Evolutionary conservation across 2,797 vertebrate species (phyloP), one percentile per base, ranked within the genome.

Genomic region (Pipistrellus nathusii): DNA sequence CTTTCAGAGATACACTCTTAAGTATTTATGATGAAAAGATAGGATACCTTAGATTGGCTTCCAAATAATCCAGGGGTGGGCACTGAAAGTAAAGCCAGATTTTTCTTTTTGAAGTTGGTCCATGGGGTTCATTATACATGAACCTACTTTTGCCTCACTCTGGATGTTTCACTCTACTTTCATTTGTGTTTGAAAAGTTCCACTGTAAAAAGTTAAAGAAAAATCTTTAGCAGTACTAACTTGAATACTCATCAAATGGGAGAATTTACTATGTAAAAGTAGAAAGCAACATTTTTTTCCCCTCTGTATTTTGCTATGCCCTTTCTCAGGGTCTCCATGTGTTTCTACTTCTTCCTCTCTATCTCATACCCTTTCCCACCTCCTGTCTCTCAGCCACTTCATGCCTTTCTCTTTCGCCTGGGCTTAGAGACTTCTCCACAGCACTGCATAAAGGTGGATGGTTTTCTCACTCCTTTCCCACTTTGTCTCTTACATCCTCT

Each of bases 21-120:
- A 62, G 83, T 81, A 53, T 87, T 92, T 73, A 91, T 30, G 8
- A 68, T 44, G 62, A 95, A 85, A 86, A 76, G 30, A 87, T 0
- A 68, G 80, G 69, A 18, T 38, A 90, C 38, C 18, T 84, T 92
- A 71, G 66, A 92, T 86, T 84, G 66, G 51, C 11, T 92, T 94
- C 71, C 57, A 72, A 80, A 64, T 2, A 76, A 84, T 12, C 59
- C 1, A 25, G 9, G 64, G 21, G 10, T 69, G 12, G 59, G 66
- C 32, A 66, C 44, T 51, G 30, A 8, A 38, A 81, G 27, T 55
- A 21, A n/a, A 80, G 66, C 27, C 51, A 51, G 71, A 57, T 51
- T 53, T 94, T 72, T 69, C 68, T 73, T 68, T 84, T 75, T 78
- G n/a, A 66, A 69, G n/a, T 8, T 64, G 62, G 17, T 32, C 27